These are phyloP conservation scores for Gadopsis marmoratus DNA, from an alignment of 2,797 vertebrate species.

Conservation along the genomic window DNA sequence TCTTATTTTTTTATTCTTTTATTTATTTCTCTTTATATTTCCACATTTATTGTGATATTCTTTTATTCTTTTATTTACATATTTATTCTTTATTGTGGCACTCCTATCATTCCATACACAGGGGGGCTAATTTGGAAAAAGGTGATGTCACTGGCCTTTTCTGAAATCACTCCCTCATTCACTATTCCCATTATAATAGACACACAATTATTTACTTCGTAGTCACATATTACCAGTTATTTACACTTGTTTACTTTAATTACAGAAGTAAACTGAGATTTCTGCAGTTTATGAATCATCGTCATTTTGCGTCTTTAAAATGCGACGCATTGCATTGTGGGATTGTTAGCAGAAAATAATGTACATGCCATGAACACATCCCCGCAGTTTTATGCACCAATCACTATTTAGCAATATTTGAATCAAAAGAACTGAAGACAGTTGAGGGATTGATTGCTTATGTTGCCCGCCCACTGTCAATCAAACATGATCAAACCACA, in stretches of 20 bases:
- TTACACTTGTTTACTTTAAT: no score
- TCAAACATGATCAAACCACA: conserved; percentile 5
- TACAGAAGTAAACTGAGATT: background rate
- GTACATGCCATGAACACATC: background rate
- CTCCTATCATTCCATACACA: no score
- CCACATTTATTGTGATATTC: no score
- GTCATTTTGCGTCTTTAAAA: background rate
- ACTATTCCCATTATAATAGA: background rate
- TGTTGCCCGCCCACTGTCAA: background rate
- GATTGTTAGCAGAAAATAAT: background rate
- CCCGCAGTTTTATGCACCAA: background rate
- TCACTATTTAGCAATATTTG: background rate
- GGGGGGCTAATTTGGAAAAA: background rate
- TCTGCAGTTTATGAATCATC: background rate
- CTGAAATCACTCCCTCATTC: background rate
- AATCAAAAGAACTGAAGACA: background rate
- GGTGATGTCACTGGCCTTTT: background rate
- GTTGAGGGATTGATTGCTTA: background rate
- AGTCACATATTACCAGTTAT: no score
- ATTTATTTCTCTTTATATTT: no score
- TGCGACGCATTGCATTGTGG: background rate
- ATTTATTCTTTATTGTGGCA: no score
- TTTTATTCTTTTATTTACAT: no score
- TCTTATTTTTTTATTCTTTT: no score
- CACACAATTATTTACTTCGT: background rate